Evolutionary conservation across 2,797 vertebrate genomes (phyloP), one percentile per base, ranked within the genome.

Genomic region (Coregonus sp.): DNA sequence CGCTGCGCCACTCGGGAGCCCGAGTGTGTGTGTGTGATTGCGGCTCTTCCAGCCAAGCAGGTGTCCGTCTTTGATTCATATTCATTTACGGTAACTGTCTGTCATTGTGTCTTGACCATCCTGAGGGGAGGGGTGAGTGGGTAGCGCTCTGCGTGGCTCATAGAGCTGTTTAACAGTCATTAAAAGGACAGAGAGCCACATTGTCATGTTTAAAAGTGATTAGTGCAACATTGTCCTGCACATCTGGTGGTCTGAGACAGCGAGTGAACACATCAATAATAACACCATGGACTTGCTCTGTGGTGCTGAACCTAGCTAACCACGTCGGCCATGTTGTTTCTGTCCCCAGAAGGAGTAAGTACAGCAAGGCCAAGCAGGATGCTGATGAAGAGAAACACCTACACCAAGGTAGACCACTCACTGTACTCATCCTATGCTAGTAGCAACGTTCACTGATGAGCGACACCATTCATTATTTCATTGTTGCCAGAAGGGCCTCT

Each of bases 301-400:
- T 25, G 70, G 4, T 14, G 14, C 50, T 51, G 7, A 1, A 29
- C 7, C 75, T 12, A 61, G 76, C 81, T 89, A 84, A 92, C 80
- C 70, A 52, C 14, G 20, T 72, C 70, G 72, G 18, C 66, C 71
- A 70, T 84, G 70, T 52, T 88, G 63, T 82, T 74, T 92, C 79
- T 84, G 50, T 77, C 86, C 85, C 84, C 89, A 99, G 98, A 90
- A 96, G 97, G 89, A 98, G 96, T 91, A 99, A 98, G 79, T 99
- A 99, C 95, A 99, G 97, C 90, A 98, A 99, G 82, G 97, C 97
- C 47, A 99, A 99, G 91, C 98, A 99, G 89, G 96, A 98, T 89
- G 96, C 97, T 0, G 97, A 98, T 52, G 98, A 99, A 86, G 97
- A 99, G 88, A 99, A 99, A 70, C 97, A 98, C 89, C 89, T 98